Conservation (phyloP, 2,113 vertebrate genomes). For the Paracanthobrama guichenoti region DNA sequence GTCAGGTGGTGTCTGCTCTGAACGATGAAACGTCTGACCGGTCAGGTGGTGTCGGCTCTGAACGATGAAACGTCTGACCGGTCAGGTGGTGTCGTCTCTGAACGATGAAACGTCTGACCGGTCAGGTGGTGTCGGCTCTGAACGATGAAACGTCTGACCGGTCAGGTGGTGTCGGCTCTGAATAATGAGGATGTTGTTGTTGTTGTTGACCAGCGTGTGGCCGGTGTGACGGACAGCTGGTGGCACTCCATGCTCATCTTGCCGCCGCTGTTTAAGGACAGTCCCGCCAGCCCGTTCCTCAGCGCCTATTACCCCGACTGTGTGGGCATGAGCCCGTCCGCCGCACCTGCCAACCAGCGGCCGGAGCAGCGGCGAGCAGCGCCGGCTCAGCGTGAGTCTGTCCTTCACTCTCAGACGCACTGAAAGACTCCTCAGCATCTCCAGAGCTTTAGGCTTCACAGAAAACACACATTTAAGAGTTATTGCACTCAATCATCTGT, state of each 20-base stretch:
- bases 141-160: too few relatives aligned
- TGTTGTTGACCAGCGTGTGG: constrained; percentile 83
- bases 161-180: background rate
- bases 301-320: constrained; percentile 96
- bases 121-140: too few relatives aligned
- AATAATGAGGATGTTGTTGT: background rate
- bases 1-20: too few relatives aligned
- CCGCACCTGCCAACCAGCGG: constrained; percentile 77
- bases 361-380: constrained; percentile 78
- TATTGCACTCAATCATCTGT: background rate
- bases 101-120: too few relatives aligned
- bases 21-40: too few relatives aligned
- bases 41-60: too few relatives aligned
- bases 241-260: constrained; percentile 98
- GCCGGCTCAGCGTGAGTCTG: constrained; percentile 71
- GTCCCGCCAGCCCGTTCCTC: constrained; percentile 90
- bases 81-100: too few relatives aligned
- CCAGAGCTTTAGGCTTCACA: background rate
- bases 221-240: constrained; percentile 90
- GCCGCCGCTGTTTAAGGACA: constrained; percentile 94
- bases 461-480: background rate
- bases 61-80: too few relatives aligned
- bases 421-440: background rate
- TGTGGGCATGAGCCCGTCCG: constrained; percentile 98
- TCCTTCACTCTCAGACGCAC: too few relatives aligned